Percentiles rank a stretch among this genome's conserved stretches.
phyloP scores from a whole-genome alignment of 2,888 invertebrate genomes.

The Podabrus alpinus region DNA sequence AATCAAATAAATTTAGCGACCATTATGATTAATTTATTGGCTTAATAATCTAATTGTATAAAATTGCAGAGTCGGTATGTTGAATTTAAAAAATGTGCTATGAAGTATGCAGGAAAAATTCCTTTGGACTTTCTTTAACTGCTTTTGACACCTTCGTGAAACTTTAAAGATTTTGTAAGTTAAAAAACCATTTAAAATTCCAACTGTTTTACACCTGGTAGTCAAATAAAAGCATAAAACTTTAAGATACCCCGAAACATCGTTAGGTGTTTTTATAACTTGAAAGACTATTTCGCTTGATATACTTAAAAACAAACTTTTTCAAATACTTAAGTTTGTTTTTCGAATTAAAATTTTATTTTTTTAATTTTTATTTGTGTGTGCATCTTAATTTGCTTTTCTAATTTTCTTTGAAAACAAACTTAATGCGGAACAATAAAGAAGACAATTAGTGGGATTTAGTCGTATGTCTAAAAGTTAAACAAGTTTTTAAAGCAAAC shows the following conservation, averaged over 20 bases:
- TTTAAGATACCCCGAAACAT: constrained; percentile 9
- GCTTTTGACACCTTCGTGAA: constrained; percentile 1
- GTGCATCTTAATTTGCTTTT: not conserved
- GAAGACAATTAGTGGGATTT: not conserved
- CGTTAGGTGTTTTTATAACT: constrained; percentile 8
- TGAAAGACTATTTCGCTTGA: not conserved
- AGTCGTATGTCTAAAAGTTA: not conserved
- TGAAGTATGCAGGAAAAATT: not conserved
- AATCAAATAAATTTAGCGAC: constrained; percentile 17
- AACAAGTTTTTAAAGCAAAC: not conserved
- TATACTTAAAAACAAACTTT: not conserved
- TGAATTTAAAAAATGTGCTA: not conserved
- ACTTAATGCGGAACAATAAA: not conserved
- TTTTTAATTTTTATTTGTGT: not conserved
- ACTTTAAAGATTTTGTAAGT: constrained; percentile 13
- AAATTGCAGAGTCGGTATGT: not conserved
- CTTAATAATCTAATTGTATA: not conserved
- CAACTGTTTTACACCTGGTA: constrained; percentile 15
- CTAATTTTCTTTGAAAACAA: not conserved
- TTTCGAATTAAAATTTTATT: not conserved
- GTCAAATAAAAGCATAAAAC: constrained; percentile 11
- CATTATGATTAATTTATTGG: constrained; percentile 2
- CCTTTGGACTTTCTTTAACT: not conserved
- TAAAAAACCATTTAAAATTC: constrained; percentile 14
- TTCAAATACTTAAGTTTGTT: not conserved